Percentiles rank a stretch among this genome's conserved stretches.
Evolutionary conservation across 2,797 vertebrate species (phyloP).

Genomic region (Catamblyrhynchus diadema): DNA sequence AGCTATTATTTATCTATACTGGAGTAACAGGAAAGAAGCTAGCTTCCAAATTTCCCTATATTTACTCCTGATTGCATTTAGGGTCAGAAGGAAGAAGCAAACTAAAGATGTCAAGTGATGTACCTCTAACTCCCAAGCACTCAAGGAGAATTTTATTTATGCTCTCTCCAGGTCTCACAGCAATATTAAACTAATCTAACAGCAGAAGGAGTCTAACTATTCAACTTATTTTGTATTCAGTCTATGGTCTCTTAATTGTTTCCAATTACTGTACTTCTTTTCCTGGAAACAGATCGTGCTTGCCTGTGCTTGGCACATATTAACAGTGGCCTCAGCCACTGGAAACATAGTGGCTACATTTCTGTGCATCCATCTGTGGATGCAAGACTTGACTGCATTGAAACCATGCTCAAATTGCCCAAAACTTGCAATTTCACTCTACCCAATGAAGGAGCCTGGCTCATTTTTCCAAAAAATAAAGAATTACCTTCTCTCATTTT

Average conservation of each 20-base stretch:
- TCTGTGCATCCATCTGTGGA: background rate
- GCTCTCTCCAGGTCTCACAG: background rate
- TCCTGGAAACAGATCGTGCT: background rate
- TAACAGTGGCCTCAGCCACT: background rate
- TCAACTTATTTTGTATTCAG: conserved; percentile 6
- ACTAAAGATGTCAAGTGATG: background rate
- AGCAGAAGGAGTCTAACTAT: background rate
- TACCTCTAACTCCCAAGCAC: background rate
- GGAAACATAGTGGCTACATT: background rate
- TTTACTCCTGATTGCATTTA: background rate
- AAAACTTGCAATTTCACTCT: background rate
- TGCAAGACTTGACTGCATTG: background rate
- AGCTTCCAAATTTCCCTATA: background rate
- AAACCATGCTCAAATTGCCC: background rate
- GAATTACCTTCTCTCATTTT: background rate
- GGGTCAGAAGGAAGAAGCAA: background rate
- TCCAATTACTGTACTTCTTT: conserved; percentile 20
- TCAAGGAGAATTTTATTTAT: background rate
- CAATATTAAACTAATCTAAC: background rate
- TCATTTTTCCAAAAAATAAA: background rate
- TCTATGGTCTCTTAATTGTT: conserved; percentile 16
- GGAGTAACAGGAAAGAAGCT: background rate
- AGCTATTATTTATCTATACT: background rate
- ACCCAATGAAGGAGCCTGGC: background rate
- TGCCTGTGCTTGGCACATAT: background rate